phyloP scores from a whole-genome alignment of 2,113 vertebrate genomes.

The Psilopsiagon aurifrons region DNA sequence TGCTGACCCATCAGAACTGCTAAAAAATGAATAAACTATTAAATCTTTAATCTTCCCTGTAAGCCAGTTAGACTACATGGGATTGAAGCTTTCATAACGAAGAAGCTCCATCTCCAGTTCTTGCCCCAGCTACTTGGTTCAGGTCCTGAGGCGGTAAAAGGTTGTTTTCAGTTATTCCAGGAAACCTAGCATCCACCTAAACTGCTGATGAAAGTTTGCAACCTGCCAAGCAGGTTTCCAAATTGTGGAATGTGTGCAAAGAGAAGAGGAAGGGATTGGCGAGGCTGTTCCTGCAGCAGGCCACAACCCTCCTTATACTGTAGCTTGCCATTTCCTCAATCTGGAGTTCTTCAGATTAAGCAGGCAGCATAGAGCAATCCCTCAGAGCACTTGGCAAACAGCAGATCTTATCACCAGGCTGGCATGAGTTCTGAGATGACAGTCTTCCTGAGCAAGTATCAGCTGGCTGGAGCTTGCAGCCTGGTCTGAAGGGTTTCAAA shows the following conservation, averaged over 20 bases:
- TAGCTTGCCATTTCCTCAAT: neutral
- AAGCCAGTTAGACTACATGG: neutral
- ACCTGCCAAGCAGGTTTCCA: conserved; percentile 11
- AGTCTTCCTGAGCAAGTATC: conserved; percentile 4
- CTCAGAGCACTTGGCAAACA: neutral
- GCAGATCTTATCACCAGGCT: neutral
- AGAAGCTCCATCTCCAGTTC: neutral
- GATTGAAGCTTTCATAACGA: neutral
- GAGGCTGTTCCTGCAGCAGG: neutral
- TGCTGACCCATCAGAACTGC: neutral
- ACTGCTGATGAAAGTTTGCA: neutral
- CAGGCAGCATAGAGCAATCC: neutral
- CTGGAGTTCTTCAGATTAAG: neutral
- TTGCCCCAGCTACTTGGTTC: neutral
- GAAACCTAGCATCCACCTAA: neutral
- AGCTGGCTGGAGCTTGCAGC: conserved; percentile 1
- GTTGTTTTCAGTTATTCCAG: neutral
- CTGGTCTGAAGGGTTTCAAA: neutral
- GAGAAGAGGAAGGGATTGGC: neutral
- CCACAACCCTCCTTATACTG: neutral
- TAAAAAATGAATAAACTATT: neutral
- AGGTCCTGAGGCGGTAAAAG: neutral
- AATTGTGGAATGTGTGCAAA: neutral
- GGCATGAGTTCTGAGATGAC: neutral
- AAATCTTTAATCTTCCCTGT: neutral